These are phyloP conservation scores for Nannoperca obscura DNA, from an alignment of 2,797 vertebrate genomes.

Conservation along the genomic window DNA sequence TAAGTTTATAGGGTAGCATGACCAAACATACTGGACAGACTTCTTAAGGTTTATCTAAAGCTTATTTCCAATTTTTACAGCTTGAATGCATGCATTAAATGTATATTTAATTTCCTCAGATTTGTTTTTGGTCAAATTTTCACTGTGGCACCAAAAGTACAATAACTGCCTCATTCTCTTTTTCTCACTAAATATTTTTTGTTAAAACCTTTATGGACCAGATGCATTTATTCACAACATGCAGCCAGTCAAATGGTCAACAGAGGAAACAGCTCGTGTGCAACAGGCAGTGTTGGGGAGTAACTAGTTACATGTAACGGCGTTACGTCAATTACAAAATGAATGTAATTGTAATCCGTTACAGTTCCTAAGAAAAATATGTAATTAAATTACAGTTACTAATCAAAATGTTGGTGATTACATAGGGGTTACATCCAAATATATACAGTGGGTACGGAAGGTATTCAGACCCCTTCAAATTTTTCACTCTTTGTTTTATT, in stretches of 20 bases:
- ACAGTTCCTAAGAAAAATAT: no score
- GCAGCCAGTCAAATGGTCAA: neutral
- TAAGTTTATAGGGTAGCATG: neutral
- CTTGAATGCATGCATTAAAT: neutral
- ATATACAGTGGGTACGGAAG: no score
- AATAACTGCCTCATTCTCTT: neutral
- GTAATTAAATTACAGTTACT: no score
- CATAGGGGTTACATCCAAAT: no score
- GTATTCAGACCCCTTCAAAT: no score
- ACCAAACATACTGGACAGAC: neutral
- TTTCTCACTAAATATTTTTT: neutral
- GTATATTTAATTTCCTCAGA: neutral
- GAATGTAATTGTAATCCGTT: no score
- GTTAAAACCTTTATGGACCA: neutral
- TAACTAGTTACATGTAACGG: no score
- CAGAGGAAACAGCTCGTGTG: neutral
- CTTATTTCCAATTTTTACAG: neutral
- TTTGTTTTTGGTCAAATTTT: neutral
- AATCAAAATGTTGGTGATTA: no score
- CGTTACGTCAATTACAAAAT: no score
- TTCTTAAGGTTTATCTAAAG: neutral
- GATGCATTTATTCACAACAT: neutral
- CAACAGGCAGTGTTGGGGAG: neutral
- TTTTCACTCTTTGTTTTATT: no score
- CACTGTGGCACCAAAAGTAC: neutral